phyloP scores from a whole-genome alignment of 1,140 invertebrate species.

The Manduca sexta region DNA sequence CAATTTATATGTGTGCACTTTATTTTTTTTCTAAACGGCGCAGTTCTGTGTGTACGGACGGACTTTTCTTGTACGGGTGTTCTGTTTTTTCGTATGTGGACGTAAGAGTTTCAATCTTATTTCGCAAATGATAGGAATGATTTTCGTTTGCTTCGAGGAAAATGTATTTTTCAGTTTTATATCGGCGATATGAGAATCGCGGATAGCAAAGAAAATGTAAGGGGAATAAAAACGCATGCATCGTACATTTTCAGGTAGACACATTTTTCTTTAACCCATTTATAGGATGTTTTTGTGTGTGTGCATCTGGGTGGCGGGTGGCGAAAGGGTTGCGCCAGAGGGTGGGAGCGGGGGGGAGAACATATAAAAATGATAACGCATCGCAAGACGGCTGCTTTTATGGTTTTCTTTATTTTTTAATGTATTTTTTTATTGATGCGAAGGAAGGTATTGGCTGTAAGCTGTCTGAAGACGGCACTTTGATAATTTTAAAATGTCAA shows the following conservation, averaged over 20 bases:
- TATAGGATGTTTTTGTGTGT: slow-evolving; percentile 56
- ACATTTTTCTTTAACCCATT: slow-evolving; percentile 74
- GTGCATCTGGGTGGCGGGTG: slow-evolving; percentile 46
- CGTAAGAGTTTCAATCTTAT: slow-evolving; percentile 28
- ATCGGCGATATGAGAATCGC: slow-evolving; percentile 72
- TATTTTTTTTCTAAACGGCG: slow-evolving; percentile 67
- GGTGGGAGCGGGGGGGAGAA: slow-evolving; percentile 38
- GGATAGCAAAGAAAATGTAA: slow-evolving; percentile 71
- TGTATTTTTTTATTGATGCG: slow-evolving; percentile 64
- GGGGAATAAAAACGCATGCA: slow-evolving; percentile 67
- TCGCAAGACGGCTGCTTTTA: slow-evolving; percentile 72
- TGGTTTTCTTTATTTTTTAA: slow-evolving; percentile 72
- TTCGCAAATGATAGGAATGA: slow-evolving; percentile 4
- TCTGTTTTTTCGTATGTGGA: slow-evolving; percentile 43
- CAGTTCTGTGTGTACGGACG: slow-evolving; percentile 12
- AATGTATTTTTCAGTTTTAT: slow-evolving; percentile 74
- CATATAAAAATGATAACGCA: slow-evolving; percentile 74
- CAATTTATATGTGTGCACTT: slow-evolving; percentile 69
- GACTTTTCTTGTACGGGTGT: slow-evolving; percentile 47
- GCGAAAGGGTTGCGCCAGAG: slow-evolving; percentile 41
- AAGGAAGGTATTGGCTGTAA: slow-evolving; percentile 17
- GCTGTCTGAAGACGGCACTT: no score
- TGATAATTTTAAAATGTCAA: no score
- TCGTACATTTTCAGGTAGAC: slow-evolving; percentile 72
- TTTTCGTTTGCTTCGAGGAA: slow-evolving; percentile 26